Conservation (phyloP, 2,113 vertebrate genomes). For the Cranoglanis bouderius region DNA sequence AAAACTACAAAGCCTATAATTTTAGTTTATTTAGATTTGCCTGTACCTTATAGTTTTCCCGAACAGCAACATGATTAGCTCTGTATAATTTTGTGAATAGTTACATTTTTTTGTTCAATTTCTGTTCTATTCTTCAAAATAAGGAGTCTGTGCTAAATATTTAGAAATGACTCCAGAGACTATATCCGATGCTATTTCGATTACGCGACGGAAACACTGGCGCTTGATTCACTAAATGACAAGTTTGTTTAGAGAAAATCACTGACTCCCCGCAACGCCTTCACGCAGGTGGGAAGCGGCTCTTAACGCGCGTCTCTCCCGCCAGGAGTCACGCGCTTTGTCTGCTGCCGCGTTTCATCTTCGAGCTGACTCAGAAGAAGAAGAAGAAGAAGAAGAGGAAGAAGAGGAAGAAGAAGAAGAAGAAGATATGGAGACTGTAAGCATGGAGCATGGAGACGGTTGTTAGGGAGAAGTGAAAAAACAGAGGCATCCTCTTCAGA, state of each 20-base stretch:
- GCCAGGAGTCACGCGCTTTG: slow-evolving; percentile 19
- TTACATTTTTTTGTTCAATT: background rate
- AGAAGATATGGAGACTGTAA: slow-evolving; percentile 26
- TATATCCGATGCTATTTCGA: background rate
- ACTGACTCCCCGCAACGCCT: background rate
- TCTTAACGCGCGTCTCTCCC: slow-evolving; percentile 4
- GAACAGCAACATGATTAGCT: background rate
- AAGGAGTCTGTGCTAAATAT: background rate
- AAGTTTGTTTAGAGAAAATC: slow-evolving; percentile 1
- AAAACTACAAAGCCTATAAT: background rate
- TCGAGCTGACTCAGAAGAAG: slow-evolving; percentile 73
- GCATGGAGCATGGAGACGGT: slow-evolving; percentile 16
- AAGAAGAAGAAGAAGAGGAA: background rate
- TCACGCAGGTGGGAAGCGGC: slow-evolving; percentile 46
- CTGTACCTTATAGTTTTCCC: background rate
- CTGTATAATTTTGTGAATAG: background rate
- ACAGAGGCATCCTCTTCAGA: slow-evolving; percentile 55
- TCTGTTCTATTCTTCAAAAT: background rate
- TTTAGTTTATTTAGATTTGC: background rate
- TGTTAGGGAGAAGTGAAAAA: slow-evolving; percentile 30
- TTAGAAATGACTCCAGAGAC: background rate
- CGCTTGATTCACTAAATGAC: background rate
- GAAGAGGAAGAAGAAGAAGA: background rate
- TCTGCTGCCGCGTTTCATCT: slow-evolving; percentile 61
- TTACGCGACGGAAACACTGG: background rate